Base-by-base conservation (phyloP, 2,888 invertebrate genomes). In the Hyalella azteca region DNA sequence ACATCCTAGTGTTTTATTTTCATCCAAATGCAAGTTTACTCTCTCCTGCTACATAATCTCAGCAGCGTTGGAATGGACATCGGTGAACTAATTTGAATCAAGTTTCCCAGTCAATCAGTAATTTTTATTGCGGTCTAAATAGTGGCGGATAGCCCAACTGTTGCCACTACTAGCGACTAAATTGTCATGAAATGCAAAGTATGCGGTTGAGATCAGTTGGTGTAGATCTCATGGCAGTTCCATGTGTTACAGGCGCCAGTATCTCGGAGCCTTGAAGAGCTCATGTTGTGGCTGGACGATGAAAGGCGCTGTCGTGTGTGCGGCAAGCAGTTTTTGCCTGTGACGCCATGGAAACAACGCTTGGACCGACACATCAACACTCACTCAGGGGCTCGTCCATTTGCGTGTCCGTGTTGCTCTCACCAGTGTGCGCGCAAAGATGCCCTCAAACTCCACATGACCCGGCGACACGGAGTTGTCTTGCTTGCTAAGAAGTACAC, bases 251-350 rank as follows among this genome's bases (percentile, higher is more conserved):
- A 66, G 66, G 66, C 66, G 36, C 66, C 66, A 36, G 66, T 66
- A 29, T 39, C 66, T 32, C 66, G 66, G 36, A 66, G 66, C 66
- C 66, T 66, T 48, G 75, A 75, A 75, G 75, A 41, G 45, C 82
- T 81, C 78, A 73, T 83, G 77, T 79, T 80, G 77, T 83, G 81
- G 60, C 77, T 83, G 83, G 83, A 83, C 78, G 78, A 73, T 78
- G 80, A 81, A 50, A 80, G 77, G 66, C 78, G 81, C 36, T 83
- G 83, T 79, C 80, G 83, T 41, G 75, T 83, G 59, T 83, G 83
- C 45, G 83, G 83, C 76, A 83, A 83, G 81, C 83, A 81, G 83
- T 83, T 83, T 81, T 81, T 50, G 79, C 83, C 83, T 48, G 80
- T 80, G 40, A 79, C 83, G 45, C 81, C 83, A 7, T 83, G 83